Conservation (phyloP, 2,797 vertebrate genomes). For the Phoxinus dragarum region DNA sequence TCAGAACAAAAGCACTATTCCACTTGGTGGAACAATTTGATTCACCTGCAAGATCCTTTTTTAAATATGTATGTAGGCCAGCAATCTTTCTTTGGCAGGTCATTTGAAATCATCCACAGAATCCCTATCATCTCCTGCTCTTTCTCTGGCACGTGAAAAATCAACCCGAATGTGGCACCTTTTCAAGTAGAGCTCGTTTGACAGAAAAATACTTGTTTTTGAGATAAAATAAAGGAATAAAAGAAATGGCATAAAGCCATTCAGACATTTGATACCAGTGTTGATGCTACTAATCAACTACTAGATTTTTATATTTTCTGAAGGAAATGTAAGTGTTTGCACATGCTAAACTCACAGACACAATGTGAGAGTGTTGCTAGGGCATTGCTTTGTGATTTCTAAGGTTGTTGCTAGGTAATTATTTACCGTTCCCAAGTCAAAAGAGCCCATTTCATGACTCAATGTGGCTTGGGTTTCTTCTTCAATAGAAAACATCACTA, state of each 20-base stretch:
- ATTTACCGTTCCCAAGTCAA: constrained; percentile 6
- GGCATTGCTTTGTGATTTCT: neutral
- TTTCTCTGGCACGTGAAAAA: constrained; percentile 33
- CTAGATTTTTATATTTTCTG: neutral
- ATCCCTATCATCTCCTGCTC: constrained; percentile 31
- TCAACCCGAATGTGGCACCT: constrained; percentile 30
- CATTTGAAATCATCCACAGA: constrained; percentile 30
- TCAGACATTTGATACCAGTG: neutral
- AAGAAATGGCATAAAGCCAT: neutral
- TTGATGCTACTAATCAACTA: neutral
- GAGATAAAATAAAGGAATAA: neutral
- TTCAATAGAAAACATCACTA: neutral
- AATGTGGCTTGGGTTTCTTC: neutral
- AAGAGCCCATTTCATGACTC: neutral
- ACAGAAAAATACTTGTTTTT: constrained; percentile 27
- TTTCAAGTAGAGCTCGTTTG: constrained; percentile 39
- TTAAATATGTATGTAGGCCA: constrained; percentile 45
- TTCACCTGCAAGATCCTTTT: constrained; percentile 32
- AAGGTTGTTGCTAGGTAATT: constrained; percentile 31
- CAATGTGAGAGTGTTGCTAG: neutral
- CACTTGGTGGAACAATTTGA: constrained; percentile 17
- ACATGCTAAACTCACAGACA: neutral
- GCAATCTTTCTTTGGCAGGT: constrained; percentile 36
- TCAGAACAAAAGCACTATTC: constrained; percentile 37
- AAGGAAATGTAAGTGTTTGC: neutral